Base-by-base conservation (phyloP, 1,140 invertebrate species). In the Aphaenogaster floridana region DNA sequence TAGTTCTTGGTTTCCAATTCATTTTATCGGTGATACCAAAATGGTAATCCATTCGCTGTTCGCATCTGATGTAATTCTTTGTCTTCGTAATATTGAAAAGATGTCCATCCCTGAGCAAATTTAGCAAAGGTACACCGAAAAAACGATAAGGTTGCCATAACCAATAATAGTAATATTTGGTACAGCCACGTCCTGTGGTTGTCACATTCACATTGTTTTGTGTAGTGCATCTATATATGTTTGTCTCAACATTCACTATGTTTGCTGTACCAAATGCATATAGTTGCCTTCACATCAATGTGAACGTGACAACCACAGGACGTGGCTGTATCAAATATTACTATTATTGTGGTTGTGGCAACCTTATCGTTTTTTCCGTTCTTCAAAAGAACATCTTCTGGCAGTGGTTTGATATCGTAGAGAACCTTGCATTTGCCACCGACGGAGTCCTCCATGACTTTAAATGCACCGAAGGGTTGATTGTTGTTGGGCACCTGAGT, bases 371-470 rank as follows among this genome's bases (percentile, higher is more conserved):
- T 28, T 28, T 28, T 28, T 28, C 21, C 21, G 21, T 28, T 91
- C 28, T 83, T 64, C 71, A 94, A 88, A 4, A 95, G 15, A 89
- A 96, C 92, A 86, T 96, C 95, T 34, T 96, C 92, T 4, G 96
- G 94, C 45, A 97, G 93, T 1, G 96, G 96, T 17, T 95, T 95
- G 9, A 97, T 96, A 48, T 97, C 96, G 93, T 97, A 97, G 0
- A 96, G 80, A 7, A 97, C 97, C 92, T 97, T 96, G 90, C 96
- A 97, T 92, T 96, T 96, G 57, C 97, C 97, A 87, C 96, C 96
- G 36, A 97, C 96, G 4, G 97, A 96, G 86, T 96, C 96, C 94
- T 98, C 97, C 96, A 97, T 97, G 48, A 96, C 96, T 84, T 96
- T 97, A 94, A 96, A 97, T n/a, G 96, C 93, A 3, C 96, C 96